Evolutionary conservation across 1,140 invertebrate genomes (phyloP), one percentile per base, ranked within the genome.

Genomic region (Caenorhabditis briggsae): DNA sequence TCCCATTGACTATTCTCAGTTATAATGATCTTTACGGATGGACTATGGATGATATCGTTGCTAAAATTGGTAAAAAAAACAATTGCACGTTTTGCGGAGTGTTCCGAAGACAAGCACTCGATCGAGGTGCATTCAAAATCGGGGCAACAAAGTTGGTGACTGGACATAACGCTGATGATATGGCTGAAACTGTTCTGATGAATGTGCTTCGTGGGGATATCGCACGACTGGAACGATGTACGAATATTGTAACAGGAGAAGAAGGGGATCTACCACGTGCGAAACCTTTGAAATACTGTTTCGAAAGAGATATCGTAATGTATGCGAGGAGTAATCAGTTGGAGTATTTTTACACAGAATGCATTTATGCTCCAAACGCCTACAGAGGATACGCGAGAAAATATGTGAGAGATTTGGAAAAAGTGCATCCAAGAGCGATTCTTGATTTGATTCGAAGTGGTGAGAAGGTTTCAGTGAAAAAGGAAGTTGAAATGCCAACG

Each of bases 241-340:
- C 90, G 11, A 86, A 84, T 82, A 90, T 89, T 33, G 83, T 88
- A 11, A 91, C 90, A 94, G 95, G 95, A 50, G 94, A 95, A 89
- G 96, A 96, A 92, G 96, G 96, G 86, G 94, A 95, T 20, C 96
- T 99, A 89, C 96, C 96, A 6, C 94, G 97, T 43, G 88, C 89
- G 82, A 99, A 99, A 93, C 98, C 98, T 8, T 95, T 99, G 33
- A 99, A 99, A 23, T 99, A 99, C 92, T 96, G 97, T 5, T 99
- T 99, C 93, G 98, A 99, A 93, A 99, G 99, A 92, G 98, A 99
- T 94, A 99, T 99, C 92, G 98, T 99, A 0, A 98, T 99, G 96
- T 99, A 92, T 91, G 93, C 93, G 1, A 88, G 92, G 93, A 98
- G 97, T 92, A 97, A 97, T 92, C 96, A 96, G 90, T 93, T 99